Evolutionary conservation across 2,888 invertebrate species (phyloP).

Genomic region (Hemistola chrysoprasaria): DNA sequence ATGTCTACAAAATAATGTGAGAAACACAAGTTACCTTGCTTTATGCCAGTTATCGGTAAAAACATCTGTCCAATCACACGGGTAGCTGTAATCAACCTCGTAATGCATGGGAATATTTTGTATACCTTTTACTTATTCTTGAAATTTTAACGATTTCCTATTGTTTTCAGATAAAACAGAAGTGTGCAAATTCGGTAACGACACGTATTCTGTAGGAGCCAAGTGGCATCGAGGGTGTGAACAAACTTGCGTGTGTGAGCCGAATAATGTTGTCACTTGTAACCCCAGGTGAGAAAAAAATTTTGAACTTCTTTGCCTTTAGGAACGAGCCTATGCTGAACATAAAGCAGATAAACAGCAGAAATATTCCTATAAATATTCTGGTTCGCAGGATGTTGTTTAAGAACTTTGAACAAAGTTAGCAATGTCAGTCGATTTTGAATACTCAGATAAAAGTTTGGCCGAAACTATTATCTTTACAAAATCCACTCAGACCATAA

Average conservation of each 20-base stretch:
- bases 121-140: background rate
- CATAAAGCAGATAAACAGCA: no score
- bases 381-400: no score
- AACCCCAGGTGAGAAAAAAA: constrained; percentile 80
- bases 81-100: constrained; percentile 17
- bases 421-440: no score
- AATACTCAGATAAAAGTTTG: no score
- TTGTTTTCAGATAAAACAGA: constrained; percentile 49
- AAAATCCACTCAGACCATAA: no score
- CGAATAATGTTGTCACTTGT: constrained; percentile 87
- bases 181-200: constrained; percentile 84
- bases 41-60: constrained; percentile 26
- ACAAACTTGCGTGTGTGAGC: constrained; percentile 89
- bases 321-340: no score
- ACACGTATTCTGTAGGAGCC: constrained; percentile 87
- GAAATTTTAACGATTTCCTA: constrained; percentile 11
- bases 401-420: no score
- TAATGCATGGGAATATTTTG: constrained; percentile 17
- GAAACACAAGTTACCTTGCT: constrained; percentile 26
- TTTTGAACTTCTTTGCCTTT: no score
- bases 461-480: no score
- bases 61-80: constrained; percentile 24
- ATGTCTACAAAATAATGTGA: constrained; percentile 24
- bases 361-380: no score
- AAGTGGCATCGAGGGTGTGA: constrained; percentile 91